Evolutionary conservation across 1,140 invertebrate species (phyloP).

Genomic region (Lepidurus apus): DNA sequence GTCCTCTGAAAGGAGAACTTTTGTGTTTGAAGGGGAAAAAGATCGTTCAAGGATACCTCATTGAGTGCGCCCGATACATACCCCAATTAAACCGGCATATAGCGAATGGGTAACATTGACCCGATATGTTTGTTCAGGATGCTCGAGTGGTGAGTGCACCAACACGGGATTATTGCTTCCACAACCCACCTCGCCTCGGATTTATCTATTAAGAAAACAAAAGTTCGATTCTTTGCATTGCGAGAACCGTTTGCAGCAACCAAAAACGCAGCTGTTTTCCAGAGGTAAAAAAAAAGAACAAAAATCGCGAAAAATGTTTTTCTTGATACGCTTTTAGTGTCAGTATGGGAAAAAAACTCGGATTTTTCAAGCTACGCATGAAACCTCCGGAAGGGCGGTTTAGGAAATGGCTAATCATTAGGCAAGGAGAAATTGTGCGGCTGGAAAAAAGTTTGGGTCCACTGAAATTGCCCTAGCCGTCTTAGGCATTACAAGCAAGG

Average conservation of each 20-base stretch:
- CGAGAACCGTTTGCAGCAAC: background rate
- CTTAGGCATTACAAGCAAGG: no score
- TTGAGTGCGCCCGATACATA: background rate
- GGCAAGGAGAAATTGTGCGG: conserved; percentile 1
- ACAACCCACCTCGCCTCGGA: background rate
- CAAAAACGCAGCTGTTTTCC: no score
- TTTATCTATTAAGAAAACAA: background rate
- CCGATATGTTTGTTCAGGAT: background rate
- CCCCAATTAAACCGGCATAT: background rate
- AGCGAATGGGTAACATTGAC: conserved; percentile 1
- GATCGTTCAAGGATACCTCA: conserved; percentile 1
- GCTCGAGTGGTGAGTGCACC: background rate
- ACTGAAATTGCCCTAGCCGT: no score
- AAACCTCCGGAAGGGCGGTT: conserved; percentile 8
- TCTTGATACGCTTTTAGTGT: background rate
- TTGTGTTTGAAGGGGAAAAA: background rate
- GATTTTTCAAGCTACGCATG: background rate
- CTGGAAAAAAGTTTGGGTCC: background rate
- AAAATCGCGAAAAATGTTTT: background rate
- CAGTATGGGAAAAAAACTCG: background rate
- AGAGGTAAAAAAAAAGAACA: no score
- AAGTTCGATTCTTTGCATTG: background rate
- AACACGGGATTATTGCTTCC: background rate
- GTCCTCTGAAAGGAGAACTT: no score
- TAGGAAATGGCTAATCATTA: background rate